A percentile compares a stretch with the other conserved stretches of the same genome.
Evolutionary conservation across 2,113 vertebrate species (phyloP).

Genomic region (Gavia stellata): DNA sequence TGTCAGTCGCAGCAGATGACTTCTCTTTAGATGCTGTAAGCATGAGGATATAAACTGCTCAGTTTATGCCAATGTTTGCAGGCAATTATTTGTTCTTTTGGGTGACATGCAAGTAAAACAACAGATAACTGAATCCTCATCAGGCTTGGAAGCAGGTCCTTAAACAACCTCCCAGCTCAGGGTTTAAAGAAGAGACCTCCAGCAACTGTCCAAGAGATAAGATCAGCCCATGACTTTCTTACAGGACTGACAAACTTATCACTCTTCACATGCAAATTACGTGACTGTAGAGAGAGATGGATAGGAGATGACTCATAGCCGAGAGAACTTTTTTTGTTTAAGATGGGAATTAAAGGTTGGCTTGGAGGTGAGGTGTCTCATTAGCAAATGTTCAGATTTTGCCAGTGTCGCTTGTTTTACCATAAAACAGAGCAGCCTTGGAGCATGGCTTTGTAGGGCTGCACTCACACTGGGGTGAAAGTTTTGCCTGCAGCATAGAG

Average conservation of each 20-base stretch:
- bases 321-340: not conserved
- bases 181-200: slow-evolving; percentile 22
- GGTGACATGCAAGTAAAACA: not conserved
- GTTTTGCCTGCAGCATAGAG: not conserved
- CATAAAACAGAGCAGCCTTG: not conserved
- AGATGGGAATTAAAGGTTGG: not conserved
- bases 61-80: not conserved
- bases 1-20: not conserved
- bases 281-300: not conserved
- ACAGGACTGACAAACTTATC: not conserved
- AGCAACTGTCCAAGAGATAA: slow-evolving; percentile 36
- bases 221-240: slow-evolving; percentile 12
- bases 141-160: not conserved
- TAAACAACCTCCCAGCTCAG: not conserved
- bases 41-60: not conserved
- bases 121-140: not conserved
- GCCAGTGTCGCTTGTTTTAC: not conserved
- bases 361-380: not conserved
- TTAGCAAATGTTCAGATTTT: not conserved
- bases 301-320: not conserved
- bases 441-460: not conserved
- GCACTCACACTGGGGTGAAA: not conserved
- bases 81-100: not conserved
- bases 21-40: not conserved
- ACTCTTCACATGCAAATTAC: slow-evolving; percentile 17